These are phyloP conservation scores for Chymomyza costata DNA, from an alignment of 1,140 invertebrate genomes.

Conservation along the genomic window DNA sequence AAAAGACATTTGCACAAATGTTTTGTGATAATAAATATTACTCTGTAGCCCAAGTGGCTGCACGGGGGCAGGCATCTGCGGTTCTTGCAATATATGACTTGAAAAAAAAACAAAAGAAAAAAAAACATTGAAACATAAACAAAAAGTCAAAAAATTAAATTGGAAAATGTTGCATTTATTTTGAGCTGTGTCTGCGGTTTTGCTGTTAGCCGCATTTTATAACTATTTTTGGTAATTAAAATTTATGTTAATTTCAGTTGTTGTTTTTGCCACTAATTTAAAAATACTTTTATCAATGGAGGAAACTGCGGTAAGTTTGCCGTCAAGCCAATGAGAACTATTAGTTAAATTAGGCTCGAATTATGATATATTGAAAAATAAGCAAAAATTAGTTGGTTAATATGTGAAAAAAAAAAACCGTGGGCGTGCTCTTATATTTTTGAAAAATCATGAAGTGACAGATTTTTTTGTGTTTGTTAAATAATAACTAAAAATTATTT, in stretches of 20 bases:
- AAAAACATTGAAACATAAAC: slow-evolving; percentile 2
- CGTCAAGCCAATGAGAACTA: no score
- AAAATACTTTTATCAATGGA: no score
- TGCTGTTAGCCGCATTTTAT: slow-evolving; percentile 39
- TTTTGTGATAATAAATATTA: slow-evolving; percentile 73
- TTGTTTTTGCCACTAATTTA: slow-evolving; percentile 33
- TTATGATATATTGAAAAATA: no score
- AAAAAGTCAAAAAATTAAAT: slow-evolving; percentile 3
- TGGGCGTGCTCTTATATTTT: no score
- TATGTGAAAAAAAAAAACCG: no score
- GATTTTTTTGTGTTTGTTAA: no score
- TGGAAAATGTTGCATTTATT: slow-evolving; percentile 46
- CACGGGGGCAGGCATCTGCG: slow-evolving; percentile 34
- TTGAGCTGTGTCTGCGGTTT: not conserved
- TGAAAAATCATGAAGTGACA: no score
- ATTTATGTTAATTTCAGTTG: slow-evolving; percentile 54
- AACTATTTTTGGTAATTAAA: slow-evolving; percentile 53
- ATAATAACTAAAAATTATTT: no score
- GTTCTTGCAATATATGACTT: not conserved
- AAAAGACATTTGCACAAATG: slow-evolving; percentile 71
- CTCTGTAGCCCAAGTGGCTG: slow-evolving; percentile 64
- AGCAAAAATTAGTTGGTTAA: no score
- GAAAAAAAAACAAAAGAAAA: slow-evolving; percentile 1
- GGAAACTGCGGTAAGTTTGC: no score
- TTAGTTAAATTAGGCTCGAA: no score